phyloP scores from a whole-genome alignment of 2,113 vertebrate species.

The Nycticorax nycticorax region DNA sequence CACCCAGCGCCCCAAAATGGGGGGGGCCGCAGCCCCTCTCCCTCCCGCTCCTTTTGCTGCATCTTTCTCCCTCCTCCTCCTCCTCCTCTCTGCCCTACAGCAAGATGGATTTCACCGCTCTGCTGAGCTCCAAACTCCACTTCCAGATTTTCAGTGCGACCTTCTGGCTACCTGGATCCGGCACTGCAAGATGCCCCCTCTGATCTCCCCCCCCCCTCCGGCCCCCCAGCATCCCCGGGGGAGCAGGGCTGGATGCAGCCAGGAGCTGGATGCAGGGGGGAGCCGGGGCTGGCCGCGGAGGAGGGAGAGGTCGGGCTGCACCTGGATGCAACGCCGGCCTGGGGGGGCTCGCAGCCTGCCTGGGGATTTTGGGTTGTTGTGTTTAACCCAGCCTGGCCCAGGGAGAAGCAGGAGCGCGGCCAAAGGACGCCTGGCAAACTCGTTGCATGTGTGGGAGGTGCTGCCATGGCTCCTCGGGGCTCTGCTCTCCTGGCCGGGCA shows the following conservation, averaged over 20 bases:
- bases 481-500: neutral
- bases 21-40: neutral
- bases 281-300: neutral
- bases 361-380: neutral
- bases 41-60: neutral
- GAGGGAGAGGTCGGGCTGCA: slow-evolving; percentile 50
- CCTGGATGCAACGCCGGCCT: slow-evolving; percentile 41
- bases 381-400: slow-evolving; percentile 39
- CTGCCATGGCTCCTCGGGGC: neutral
- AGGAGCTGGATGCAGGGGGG: slow-evolving; percentile 58
- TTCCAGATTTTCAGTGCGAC: slow-evolving; percentile 68
- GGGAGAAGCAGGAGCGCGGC: neutral
- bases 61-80: neutral
- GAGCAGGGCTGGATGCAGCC: slow-evolving; percentile 45
- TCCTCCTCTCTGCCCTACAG: slow-evolving; percentile 29
- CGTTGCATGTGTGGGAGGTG: neutral
- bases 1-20: neutral
- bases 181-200: slow-evolving; percentile 65
- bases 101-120: neutral
- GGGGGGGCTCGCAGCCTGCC: neutral
- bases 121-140: slow-evolving; percentile 50
- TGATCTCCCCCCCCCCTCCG: slow-evolving; percentile 56
- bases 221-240: slow-evolving; percentile 41
- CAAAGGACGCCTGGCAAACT: neutral
- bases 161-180: slow-evolving; percentile 65